A percentile compares a stretch with the other conserved stretches of the same genome.
phyloP scores from a whole-genome alignment of 2,888 invertebrate species.

The Sabellastarte sp. region DNA sequence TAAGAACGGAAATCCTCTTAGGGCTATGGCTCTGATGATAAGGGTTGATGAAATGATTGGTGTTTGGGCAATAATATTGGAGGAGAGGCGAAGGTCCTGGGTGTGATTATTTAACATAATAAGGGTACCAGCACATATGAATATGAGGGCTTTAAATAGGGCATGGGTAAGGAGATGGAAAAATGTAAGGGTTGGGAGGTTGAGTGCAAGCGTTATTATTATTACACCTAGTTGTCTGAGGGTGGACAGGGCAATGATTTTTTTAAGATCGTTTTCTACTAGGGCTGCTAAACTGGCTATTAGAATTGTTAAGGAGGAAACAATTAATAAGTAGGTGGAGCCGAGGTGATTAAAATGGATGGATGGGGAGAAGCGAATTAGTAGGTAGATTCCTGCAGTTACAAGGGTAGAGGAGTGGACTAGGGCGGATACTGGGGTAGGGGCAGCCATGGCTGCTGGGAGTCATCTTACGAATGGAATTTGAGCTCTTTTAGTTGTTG shows the following conservation, averaged over 20 bases:
- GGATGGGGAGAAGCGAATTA: constrained; percentile 70
- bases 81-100: constrained; percentile 69
- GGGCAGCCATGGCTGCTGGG: constrained; percentile 75
- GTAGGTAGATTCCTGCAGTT: constrained; percentile 73
- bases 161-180: constrained; percentile 75
- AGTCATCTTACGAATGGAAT: constrained; percentile 78
- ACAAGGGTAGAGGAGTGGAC: constrained; percentile 79
- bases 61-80: constrained; percentile 27
- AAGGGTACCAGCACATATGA: constrained; percentile 72
- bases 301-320: constrained; percentile 55
- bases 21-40: too few species aligned
- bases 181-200: constrained; percentile 66
- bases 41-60: constrained; percentile 36
- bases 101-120: constrained; percentile 68
- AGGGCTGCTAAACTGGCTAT: constrained; percentile 55
- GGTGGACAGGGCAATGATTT: constrained; percentile 77
- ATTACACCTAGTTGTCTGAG: constrained; percentile 76
- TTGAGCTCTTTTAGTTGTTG: constrained; percentile 77
- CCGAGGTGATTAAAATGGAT: constrained; percentile 58
- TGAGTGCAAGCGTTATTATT: constrained; percentile 68
- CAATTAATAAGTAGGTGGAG: constrained; percentile 64
- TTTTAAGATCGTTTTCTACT: constrained; percentile 68
- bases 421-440: constrained; percentile 75
- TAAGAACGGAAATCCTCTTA: too few species aligned
- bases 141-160: constrained; percentile 74